A percentile compares a stretch with the other conserved stretches of the same genome.
Conservation (phyloP, 2,797 vertebrate species). For the Leptodactylus fallax region DNA sequence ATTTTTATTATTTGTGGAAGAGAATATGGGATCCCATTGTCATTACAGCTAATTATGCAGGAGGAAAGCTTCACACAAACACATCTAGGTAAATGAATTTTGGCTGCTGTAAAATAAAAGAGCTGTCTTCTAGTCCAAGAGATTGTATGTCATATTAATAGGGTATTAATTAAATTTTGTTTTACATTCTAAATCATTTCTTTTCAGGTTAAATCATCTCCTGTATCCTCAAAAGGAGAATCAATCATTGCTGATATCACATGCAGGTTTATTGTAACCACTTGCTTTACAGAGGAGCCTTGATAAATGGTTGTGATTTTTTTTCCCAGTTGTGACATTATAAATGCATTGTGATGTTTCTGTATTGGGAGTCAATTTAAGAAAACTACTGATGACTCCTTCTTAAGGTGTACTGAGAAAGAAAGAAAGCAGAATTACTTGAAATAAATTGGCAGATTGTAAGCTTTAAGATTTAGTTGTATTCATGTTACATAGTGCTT, state of each 20-base stretch:
- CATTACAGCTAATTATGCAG: constrained; percentile 25
- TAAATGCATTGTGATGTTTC: constrained; percentile 25
- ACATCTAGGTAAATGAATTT: constrained; percentile 26
- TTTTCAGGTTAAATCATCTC: constrained; percentile 30
- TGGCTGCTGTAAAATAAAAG: constrained; percentile 29
- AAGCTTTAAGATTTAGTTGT: background rate
- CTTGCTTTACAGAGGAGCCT: constrained; percentile 9
- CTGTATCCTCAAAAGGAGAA: constrained; percentile 20
- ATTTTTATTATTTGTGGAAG: too few relatives aligned
- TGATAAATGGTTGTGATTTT: constrained; percentile 9
- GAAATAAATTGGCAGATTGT: background rate
- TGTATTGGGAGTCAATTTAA: background rate
- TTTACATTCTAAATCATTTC: constrained; percentile 2
- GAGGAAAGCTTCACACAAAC: background rate
- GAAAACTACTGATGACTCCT: background rate
- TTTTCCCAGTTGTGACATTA: background rate
- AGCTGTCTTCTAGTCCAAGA: constrained; percentile 23
- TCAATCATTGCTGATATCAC: constrained; percentile 23
- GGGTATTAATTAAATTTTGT: constrained; percentile 48
- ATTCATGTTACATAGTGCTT: background rate
- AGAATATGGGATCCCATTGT: background rate
- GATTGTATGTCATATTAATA: constrained; percentile 45
- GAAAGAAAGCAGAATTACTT: too few relatives aligned
- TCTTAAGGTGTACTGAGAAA: background rate
- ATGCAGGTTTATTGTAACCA: constrained; percentile 29